Evolutionary conservation across 2,797 vertebrate genomes (phyloP), one percentile per base, ranked within the genome.

Genomic region (Falco berigora): DNA sequence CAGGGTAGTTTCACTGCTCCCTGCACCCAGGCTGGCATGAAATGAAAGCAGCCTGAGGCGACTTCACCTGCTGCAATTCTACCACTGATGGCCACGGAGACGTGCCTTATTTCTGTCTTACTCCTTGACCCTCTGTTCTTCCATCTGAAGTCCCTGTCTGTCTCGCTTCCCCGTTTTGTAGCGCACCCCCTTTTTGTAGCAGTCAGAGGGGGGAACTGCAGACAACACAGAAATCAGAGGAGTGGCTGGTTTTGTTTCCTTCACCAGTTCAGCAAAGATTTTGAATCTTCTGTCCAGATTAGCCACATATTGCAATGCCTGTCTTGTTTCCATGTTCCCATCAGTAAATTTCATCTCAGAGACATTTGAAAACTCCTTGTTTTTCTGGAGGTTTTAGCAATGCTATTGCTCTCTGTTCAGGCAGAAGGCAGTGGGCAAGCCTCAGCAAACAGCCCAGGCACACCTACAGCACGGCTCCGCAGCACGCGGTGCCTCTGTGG

Each of bases 401-500:
- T 58, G 64, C 36, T 36, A 7, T 42, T 68, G 42, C 20, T 53
- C 44, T 64, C 38, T 81, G 42, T 14, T 71, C 21, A 90, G 66
- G 34, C 47, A 84, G 52, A 44, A 86, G 44, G 23, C 56, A 52
- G 32, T 22, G 38, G n/a, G 24, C 16, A 52, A 19, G 18, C 64
- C 36, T 61, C n/a, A 22, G n/a, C 30, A 75, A 86, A 80, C 5
- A 68, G 24, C 30, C 32, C 14, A 2, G 6, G 2, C 2, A 9
- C 3, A 25, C 12, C 14, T 28, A 44, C 18, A 76, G 21, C 68
- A 40, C 15, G 71, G 62, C 25, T 59, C 12, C 4, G 19, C 23
- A 69, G 32, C 16, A n/a, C 58, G 3, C 22, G 2, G 5, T 3
- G 3, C 24, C 27, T 46, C 34, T 8, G 13, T 2, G 0, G 50